phyloP scores from a whole-genome alignment of 1,140 invertebrate genomes.

The Polyergus mexicanus region DNA sequence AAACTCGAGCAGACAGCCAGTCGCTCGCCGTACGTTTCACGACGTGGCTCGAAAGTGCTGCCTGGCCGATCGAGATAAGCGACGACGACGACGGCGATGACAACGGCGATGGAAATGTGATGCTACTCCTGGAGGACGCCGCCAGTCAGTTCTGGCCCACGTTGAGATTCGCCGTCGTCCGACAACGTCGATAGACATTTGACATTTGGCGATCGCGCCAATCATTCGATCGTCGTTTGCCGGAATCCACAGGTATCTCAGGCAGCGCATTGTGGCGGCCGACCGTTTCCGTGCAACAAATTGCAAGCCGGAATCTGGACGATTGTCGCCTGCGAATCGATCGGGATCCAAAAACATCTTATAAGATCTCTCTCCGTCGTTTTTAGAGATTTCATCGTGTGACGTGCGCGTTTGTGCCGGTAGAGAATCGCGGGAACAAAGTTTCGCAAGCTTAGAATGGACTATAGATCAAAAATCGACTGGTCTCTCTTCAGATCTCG shows the following conservation, averaged over 20 bases:
- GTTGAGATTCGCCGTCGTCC: neutral
- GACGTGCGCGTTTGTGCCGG: conserved; percentile 13
- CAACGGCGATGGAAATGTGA: conserved; percentile 36
- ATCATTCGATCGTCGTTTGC: conserved; percentile 28
- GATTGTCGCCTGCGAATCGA: conserved; percentile 14
- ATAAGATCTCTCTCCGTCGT: neutral
- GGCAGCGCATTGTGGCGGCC: conserved; percentile 28
- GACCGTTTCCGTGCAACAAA: conserved; percentile 6
- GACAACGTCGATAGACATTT: conserved; percentile 6
- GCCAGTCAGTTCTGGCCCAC: conserved; percentile 43
- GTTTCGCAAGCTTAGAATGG: neutral
- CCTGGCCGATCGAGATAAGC: conserved; percentile 55
- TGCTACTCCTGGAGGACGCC: conserved; percentile 46
- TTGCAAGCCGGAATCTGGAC: neutral
- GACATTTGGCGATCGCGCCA: neutral
- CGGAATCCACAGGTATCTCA: conserved; percentile 74
- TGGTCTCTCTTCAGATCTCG: neutral
- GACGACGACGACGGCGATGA: conserved; percentile 61
- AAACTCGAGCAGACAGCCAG: conserved; percentile 83
- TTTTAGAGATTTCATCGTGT: conserved; percentile 7
- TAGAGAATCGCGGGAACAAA: neutral
- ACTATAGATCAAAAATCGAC: neutral
- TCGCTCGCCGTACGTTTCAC: conserved; percentile 85
- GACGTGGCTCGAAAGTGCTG: conserved; percentile 77
- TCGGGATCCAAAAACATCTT: neutral